Base-by-base conservation (phyloP, 2,888 invertebrate genomes). In the Acrobasis consociella region DNA sequence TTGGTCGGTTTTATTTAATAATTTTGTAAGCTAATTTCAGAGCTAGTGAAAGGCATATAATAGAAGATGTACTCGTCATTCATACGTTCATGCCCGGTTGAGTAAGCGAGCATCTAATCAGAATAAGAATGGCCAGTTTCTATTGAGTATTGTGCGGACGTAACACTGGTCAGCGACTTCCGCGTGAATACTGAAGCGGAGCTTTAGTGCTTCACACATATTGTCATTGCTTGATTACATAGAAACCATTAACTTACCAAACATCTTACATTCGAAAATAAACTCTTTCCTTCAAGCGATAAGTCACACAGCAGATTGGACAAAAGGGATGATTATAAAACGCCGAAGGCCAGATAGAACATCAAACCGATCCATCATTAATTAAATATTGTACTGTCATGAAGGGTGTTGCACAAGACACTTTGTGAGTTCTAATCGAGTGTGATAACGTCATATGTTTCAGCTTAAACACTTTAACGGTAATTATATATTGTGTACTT, bases 341-440 rank as follows among this genome's bases (percentile, higher is more conserved):
- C 64, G 65, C 61, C 69, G 72, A 70, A 70, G 67, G 74, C 72
- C 68, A 73, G 65, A 70, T 75, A 69, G 70, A 69, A 74, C 78
- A 73, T 73, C 74, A 65, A 69, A 69, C 65, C 78, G 68, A 82
- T 83, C 75, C 77, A 82, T 83, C 82, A 81, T 81, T 80, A 77
- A 83, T 81, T 78, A 79, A 60, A 81, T 79, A 82, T 78, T 74
- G 75, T 75, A 78, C 79, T 83, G 81, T 83, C 83, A 82, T 72
- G 79, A 73, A 73, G 78, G 78, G 81, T 75, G 81, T 83, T 80
- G 74, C 74, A 67, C 71, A 75, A 81, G 78, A 78, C 79, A 78
- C 74, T 74, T 73, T 75, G 73, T 77, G 65, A 62, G 58, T 65
- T 66, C 64, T 64, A 65, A 65, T 66, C 60, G 62, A 50, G 39